phyloP scores from a whole-genome alignment of 2,113 vertebrate genomes.

The Verasper variegatus region DNA sequence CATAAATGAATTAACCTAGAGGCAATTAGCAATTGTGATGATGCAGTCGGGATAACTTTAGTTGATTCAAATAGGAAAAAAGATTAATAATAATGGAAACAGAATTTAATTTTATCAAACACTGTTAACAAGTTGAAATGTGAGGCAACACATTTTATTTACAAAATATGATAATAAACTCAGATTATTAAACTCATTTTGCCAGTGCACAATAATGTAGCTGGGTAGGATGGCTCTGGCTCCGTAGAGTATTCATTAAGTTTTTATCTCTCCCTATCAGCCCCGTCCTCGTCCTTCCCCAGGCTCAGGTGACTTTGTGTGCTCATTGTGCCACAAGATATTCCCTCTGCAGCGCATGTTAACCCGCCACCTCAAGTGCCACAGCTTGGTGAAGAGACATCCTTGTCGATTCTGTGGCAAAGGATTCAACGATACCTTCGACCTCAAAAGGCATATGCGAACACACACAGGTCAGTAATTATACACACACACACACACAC shows the following conservation, averaged over 20 bases:
- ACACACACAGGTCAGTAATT: conserved; percentile 87
- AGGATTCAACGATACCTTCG: conserved; percentile 93
- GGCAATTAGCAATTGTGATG: too few relatives aligned
- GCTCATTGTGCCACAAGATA: conserved; percentile 86
- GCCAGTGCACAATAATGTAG: too few relatives aligned
- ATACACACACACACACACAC: not conserved
- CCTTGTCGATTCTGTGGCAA: conserved; percentile 87
- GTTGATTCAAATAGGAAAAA: too few relatives aligned
- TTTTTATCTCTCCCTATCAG: conserved; percentile 27
- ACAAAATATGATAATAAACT: too few relatives aligned
- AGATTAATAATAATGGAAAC: too few relatives aligned
- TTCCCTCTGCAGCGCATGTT: conserved; percentile 92
- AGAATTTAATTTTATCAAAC: too few relatives aligned
- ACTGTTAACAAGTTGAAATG: too few relatives aligned
- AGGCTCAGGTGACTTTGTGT: conserved; percentile 78
- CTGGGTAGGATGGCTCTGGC: too few relatives aligned
- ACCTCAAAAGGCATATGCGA: conserved; percentile 92
- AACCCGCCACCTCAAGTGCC: conserved; percentile 90
- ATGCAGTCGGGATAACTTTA: too few relatives aligned
- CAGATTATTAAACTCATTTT: too few relatives aligned
- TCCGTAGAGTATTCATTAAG: not conserved
- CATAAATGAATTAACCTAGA: too few relatives aligned
- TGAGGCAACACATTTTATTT: too few relatives aligned
- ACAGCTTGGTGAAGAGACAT: conserved; percentile 88
- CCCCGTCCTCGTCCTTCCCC: conserved; percentile 53